Evolutionary conservation across 2,888 invertebrate species (phyloP), one percentile per base, ranked within the genome.

Genomic region (Adelognathus sp.): DNA sequence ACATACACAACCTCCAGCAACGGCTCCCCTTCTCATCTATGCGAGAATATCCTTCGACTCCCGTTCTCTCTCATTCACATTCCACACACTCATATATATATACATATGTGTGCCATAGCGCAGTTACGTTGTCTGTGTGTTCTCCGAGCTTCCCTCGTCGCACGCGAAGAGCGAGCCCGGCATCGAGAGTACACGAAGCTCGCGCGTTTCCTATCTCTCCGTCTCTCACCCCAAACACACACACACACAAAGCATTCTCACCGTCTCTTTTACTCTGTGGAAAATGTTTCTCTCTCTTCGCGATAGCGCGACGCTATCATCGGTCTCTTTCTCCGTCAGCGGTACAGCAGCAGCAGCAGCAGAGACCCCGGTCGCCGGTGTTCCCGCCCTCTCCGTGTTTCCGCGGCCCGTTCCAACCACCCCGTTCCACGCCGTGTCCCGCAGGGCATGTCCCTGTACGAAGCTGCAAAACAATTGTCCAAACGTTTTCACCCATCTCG

Each of bases 381-480:
- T 88, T 87, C 88, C 90, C 90, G 90, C 90, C 90, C 90, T 89
- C 89, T 90, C 87, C 90, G 89, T 90, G 90, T 90, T 90, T 88
- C 90, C 90, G 89, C 87, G 89, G 90, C 89, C 89, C 91, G 88
- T 89, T 89, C 89, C 89, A 88, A 89, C 90, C 89, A 87, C 89
- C 89, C 90, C 88, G 87, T 89, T 89, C 88, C 89, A 87, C 87
- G 84, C 88, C 88, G 86, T 89, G 89, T 90, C 90, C 90, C 90
- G 90, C 89, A 88, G 90, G 89, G 90, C 89, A 90, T 90, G 90
- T 90, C 89, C 90, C 88, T 88, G 85, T 86, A 74, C 76, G 75
- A 21, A 50, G 46, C 74, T 11, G 88, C 2, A 16, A 81, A 85
- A 50, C 61, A 67, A 83, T 88, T 85, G 90, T 87, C 90, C 86